A percentile compares a stretch with the other conserved stretches of the same genome.
These are phyloP conservation scores for Cinclus cinclus DNA, from an alignment of 2,113 vertebrate species.

Conservation along the genomic window DNA sequence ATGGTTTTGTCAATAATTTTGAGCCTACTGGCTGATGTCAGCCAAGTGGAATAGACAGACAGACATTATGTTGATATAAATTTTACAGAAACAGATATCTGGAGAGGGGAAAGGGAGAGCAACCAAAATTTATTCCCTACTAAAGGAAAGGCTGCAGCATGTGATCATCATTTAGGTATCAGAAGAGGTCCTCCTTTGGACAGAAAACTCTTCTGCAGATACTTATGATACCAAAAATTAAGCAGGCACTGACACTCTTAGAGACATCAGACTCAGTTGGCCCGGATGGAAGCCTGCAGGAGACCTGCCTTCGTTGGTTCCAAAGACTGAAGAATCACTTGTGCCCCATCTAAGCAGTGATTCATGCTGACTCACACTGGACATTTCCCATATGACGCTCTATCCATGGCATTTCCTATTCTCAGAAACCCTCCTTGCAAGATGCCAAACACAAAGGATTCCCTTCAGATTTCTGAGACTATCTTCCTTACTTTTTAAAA, in stretches of 20 bases:
- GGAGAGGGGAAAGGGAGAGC: neutral
- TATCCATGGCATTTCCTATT: neutral
- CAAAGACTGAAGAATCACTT: neutral
- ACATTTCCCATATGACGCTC: neutral
- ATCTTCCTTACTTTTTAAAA: neutral
- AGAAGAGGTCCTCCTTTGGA: neutral
- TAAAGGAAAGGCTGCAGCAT: neutral
- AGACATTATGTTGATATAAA: neutral
- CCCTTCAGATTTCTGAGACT: neutral
- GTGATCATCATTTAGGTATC: neutral
- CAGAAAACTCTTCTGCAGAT: neutral
- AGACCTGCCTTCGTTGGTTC: neutral
- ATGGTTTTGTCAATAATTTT: conserved; percentile 29
- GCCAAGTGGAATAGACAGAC: neutral
- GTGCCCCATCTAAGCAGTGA: neutral
- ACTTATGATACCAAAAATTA: neutral
- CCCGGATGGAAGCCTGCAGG: neutral
- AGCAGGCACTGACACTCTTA: neutral
- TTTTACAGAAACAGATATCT: neutral
- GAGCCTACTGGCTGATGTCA: conserved; percentile 2
- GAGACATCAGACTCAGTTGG: neutral
- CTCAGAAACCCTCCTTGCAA: neutral
- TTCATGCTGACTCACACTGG: neutral
- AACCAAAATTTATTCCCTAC: neutral
- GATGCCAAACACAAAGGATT: neutral